Base-by-base conservation (phyloP, 2,888 invertebrate genomes). In the Mamestra brassicae region DNA sequence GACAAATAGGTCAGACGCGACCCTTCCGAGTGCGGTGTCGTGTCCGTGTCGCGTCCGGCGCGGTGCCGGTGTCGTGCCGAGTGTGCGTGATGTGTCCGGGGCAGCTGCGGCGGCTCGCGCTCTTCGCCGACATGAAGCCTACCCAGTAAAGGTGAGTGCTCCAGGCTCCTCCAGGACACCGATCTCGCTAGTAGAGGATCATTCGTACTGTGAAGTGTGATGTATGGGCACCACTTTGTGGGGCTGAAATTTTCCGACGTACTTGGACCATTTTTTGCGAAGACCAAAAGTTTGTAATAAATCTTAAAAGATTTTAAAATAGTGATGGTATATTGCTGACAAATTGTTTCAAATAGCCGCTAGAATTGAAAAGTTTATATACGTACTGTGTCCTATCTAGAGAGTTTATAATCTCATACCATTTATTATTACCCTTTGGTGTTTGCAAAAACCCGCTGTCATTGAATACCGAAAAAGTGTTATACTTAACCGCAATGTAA, bases 1-100 rank as follows among this genome's bases (percentile, higher is more conserved):
- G 93, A 92, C 93, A 92, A 93, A 93, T 93, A 93, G 91, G 89
- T 90, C 90, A 90, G 89, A 87, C 90, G 89, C 86, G 90, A 89
- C 87, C 91, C 90, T 94, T 93, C 93, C 90, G 88, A 89, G 92
- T 90, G 91, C 89, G 88, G 87, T 82, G 74, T 83, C 85, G 88
- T 85, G 86, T 84, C 85, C 86, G 87, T 81, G 86, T 83, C 70
- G 84, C 78, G 87, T 85, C 85, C 84, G 88, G 88, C 83, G 80
- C 85, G 76, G 76, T 76, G 73, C 86, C 87, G 86, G 86, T 42
- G n/a, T 62, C 45, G 26, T 78, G 76, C 78, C 88, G 86, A 78
- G 85, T 79, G 80, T 75, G 71, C 82, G 78, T 85, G 83, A 88
- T 88, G 85, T 79, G 86, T 85, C 87, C 87, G 85, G 83, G 26